Evolutionary conservation across 1,140 invertebrate species (phyloP).

Genomic region (Drosophila nannoptera): DNA sequence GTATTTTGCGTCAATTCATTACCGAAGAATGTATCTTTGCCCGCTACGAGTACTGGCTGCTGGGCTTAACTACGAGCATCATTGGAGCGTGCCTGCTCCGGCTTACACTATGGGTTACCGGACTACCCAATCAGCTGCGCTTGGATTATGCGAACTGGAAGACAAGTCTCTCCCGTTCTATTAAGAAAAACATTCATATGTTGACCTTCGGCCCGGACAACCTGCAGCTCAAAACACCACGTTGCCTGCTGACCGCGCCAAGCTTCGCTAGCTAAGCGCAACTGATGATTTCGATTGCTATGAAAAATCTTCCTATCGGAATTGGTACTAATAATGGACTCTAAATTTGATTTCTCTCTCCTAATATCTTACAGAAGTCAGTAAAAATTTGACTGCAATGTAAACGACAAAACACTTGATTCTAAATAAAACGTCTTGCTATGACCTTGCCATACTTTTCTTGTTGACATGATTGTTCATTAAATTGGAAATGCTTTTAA

Average conservation of each 20-base stretch:
- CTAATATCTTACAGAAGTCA: too few species aligned
- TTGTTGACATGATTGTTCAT: not conserved
- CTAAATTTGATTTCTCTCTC: not conserved
- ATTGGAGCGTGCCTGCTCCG: conserved; percentile 59
- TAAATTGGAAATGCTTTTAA: conserved; percentile 17
- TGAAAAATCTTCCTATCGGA: too few species aligned
- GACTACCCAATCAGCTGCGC: conserved; percentile 29
- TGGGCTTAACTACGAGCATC: conserved; percentile 41
- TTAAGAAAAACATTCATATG: conserved; percentile 4
- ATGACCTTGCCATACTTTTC: conserved; percentile 31
- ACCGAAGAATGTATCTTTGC: conserved; percentile 46
- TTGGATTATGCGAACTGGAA: conserved; percentile 17
- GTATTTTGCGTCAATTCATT: conserved; percentile 40
- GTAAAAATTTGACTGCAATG: too few species aligned
- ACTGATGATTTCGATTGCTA: not conserved
- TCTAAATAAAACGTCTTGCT: not conserved
- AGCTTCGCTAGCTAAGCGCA: conserved; percentile 19
- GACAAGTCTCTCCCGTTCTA: not conserved
- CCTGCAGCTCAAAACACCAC: not conserved
- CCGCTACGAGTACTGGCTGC: conserved; percentile 51
- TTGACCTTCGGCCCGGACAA: conserved; percentile 7
- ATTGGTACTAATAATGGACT: not conserved
- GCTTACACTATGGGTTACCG: conserved; percentile 53
- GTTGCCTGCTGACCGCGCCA: not conserved
- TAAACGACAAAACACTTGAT: too few species aligned